Evolutionary conservation across 1,140 invertebrate genomes (phyloP).

Genomic region (Pollicipes pollicipes): DNA sequence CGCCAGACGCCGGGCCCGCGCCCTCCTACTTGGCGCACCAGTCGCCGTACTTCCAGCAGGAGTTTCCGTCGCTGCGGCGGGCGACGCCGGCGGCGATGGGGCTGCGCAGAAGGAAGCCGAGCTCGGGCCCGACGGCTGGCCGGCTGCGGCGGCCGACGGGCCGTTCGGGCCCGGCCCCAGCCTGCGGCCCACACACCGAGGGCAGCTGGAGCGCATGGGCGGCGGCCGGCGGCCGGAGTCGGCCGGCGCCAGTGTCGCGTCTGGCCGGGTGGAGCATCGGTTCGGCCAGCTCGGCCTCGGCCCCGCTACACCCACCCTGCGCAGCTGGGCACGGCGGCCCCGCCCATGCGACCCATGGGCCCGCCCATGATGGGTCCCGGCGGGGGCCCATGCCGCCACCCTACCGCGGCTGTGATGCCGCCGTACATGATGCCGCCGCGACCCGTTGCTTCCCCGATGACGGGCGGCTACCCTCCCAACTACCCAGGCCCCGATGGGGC

Average conservation of each 20-base stretch:
- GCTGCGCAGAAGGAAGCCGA: slow-evolving; percentile 2
- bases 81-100: slow-evolving; percentile 7
- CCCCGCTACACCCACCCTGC: slow-evolving; percentile 14
- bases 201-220: slow-evolving; percentile 10
- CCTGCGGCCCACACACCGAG: slow-evolving; percentile 5
- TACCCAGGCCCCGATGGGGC: neutral
- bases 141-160: neutral
- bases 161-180: neutral
- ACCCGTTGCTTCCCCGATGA: neutral
- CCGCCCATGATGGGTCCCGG: neutral
- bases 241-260: slow-evolving; percentile 3
- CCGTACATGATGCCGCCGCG: neutral
- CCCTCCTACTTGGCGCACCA: neutral
- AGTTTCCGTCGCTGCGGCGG: slow-evolving; percentile 4
- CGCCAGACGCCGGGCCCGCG: neutral
- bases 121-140: neutral
- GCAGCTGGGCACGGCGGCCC: slow-evolving; percentile 18
- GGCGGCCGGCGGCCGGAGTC: slow-evolving; percentile 8
- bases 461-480: neutral
- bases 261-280: slow-evolving; percentile 10
- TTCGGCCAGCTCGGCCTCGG: slow-evolving; percentile 6
- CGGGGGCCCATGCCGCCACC: neutral
- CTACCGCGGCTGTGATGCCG: neutral
- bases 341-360: neutral
- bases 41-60: slow-evolving; percentile 3